A percentile compares a stretch with the other conserved stretches of the same genome.
These are phyloP conservation scores for Fringilla coelebs DNA, from an alignment of 2,797 vertebrate species.

Conservation along the genomic window DNA sequence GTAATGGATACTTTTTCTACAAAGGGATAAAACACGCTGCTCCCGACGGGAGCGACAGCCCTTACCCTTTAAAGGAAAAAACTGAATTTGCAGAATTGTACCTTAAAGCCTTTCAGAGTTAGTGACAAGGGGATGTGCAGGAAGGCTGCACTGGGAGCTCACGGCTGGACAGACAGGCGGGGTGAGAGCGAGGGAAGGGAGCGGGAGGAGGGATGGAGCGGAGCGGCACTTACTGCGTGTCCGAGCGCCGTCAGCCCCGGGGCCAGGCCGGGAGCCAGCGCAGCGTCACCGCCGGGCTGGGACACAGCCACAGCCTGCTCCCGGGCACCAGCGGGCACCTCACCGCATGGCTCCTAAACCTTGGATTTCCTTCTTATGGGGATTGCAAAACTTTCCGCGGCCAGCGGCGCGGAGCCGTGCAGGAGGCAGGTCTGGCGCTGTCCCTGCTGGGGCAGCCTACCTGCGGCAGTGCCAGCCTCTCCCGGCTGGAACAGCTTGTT, in stretches of 20 bases:
- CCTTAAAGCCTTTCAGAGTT: background rate
- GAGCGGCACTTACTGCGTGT: constrained; percentile 68
- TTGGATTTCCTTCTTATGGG: background rate
- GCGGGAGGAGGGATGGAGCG: background rate
- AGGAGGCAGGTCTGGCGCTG: background rate
- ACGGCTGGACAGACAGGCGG: background rate
- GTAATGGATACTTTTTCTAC: background rate
- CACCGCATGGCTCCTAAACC: background rate
- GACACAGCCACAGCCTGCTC: background rate
- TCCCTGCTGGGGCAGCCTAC: background rate
- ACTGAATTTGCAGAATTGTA: background rate
- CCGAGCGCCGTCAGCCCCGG: no score
- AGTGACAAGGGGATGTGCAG: background rate
- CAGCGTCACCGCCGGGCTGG: background rate
- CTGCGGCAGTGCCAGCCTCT: background rate
- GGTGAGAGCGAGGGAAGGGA: background rate
- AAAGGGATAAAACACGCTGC: background rate
- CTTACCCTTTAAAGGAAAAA: background rate
- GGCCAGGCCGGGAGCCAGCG: constrained; percentile 16
- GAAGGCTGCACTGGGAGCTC: background rate
- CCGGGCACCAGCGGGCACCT: background rate
- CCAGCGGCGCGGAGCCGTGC: background rate
- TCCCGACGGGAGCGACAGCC: background rate
- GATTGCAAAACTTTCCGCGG: constrained; percentile 35
- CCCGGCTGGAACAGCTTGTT: background rate